A percentile compares a stretch with the other conserved stretches of the same genome.
These are phyloP conservation scores for Cynodonichthys magdalenae DNA, from an alignment of 2,797 vertebrate species.

Conservation along the genomic window DNA sequence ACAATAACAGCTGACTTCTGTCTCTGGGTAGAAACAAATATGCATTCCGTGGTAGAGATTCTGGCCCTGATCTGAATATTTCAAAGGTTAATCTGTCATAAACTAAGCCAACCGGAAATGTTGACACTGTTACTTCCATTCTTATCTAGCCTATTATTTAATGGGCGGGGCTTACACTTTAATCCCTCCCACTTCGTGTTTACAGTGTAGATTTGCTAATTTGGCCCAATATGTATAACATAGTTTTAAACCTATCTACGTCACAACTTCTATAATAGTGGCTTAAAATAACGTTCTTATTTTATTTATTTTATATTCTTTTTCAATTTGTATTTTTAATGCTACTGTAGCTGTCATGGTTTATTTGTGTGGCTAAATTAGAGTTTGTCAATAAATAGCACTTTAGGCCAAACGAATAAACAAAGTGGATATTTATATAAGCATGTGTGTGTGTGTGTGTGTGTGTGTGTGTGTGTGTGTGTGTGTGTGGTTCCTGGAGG, in stretches of 20 bases:
- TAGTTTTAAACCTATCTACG: too few species aligned
- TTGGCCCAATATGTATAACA: too few species aligned
- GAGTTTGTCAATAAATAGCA: too few species aligned
- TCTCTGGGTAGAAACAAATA: not conserved
- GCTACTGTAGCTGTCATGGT: too few species aligned
- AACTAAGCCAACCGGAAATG: not conserved
- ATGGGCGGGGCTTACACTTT: not conserved
- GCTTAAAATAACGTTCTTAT: too few species aligned
- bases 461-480: not conserved
- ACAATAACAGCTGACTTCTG: not conserved
- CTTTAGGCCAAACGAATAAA: too few species aligned
- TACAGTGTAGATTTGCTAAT: not conserved
- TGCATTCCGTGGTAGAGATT: not conserved
- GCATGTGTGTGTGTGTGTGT: not conserved
- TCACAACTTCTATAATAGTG: too few species aligned
- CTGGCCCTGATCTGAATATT: not conserved
- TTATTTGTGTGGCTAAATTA: too few species aligned
- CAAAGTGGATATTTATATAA: too few species aligned
- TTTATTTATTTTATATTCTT: too few species aligned
- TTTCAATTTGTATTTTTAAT: too few species aligned
- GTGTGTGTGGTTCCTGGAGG: conserved; percentile 37
- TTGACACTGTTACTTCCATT: not conserved
- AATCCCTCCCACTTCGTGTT: not conserved
- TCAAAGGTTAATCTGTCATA: not conserved
- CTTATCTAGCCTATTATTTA: too few species aligned